Base-by-base conservation (phyloP, 2,888 invertebrate genomes). In the Latheticus oryzae region DNA sequence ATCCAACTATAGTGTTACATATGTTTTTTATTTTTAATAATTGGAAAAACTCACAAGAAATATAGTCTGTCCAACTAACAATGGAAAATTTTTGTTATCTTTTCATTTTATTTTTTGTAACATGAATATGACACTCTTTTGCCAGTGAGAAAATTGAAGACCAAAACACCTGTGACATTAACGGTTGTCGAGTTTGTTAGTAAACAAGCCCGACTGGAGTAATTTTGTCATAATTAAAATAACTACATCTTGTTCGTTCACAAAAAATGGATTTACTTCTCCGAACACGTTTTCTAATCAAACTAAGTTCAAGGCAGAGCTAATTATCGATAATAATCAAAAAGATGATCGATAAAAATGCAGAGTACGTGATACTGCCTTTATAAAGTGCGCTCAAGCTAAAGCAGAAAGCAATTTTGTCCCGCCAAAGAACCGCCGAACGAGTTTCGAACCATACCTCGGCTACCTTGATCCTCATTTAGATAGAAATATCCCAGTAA, bases 271-370 rank as follows among this genome's bases (percentile, higher is more conserved):
- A 42, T 42, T 42, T 26, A 42, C 12, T 32, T 61, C 62, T 60
- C 50, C 47, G 64, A 64, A 70, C 67, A 67, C 69, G 69, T 70
- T 69, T 68, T 69, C 67, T 71, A 71, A 71, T 70, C 69, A 58
- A 69, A 69, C 64, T 52, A 58, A 56, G 66, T 68, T 68, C 70
- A 68, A 71, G 69, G 67, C 65, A 60, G 64, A 68, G 65, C 60
- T 69, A 71, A 70, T 71, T 70, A 70, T 72, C 67, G 70, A 72
- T 72, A 69, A 67, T 69, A 70, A 71, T 72, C 71, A 61, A 68
- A 68, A 68, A 68, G 65, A 70, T 71, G 66, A 70, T 71, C 69
- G 69, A 68, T 69, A 67, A 69, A 64, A 67, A 63, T 60, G 40
- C 48, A 54, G 54, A 58, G 48, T 55, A 51, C 48, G 35, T 48